Conservation (phyloP, 2,113 vertebrate genomes). For the Chloropsis cyanopogon region DNA sequence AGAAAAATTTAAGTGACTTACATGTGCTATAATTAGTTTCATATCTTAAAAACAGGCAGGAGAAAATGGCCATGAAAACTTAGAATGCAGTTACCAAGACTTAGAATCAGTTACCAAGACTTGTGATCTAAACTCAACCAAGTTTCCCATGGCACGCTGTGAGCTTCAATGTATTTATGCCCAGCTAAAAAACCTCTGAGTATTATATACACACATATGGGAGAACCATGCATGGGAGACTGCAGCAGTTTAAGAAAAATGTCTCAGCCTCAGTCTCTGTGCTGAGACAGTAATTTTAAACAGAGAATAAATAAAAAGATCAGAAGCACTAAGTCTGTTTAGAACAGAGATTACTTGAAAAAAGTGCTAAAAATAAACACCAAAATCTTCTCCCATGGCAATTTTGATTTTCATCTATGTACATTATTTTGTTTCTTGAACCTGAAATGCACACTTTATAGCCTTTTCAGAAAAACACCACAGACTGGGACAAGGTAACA, state of each 20-base stretch:
- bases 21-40: constrained; percentile 30
- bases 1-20: constrained; percentile 9
- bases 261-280: neutral
- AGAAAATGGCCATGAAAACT: constrained; percentile 31
- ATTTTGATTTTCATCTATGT: neutral
- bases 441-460: neutral
- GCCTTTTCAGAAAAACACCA: neutral
- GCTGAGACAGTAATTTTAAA: neutral
- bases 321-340: neutral
- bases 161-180: neutral
- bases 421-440: neutral
- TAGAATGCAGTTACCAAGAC: neutral
- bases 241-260: neutral
- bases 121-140: neutral
- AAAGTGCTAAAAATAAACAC: neutral
- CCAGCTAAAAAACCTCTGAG: neutral
- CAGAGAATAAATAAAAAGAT: neutral
- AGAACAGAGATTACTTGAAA: neutral
- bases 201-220: neutral
- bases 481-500: neutral
- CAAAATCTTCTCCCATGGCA: neutral
- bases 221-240: neutral
- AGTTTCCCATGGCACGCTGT: constrained; percentile 2
- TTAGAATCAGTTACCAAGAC: neutral
- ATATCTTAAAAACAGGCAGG: constrained; percentile 10